Conservation (phyloP, 2,797 vertebrate species). For the Rhabdophis nuchalis region DNA sequence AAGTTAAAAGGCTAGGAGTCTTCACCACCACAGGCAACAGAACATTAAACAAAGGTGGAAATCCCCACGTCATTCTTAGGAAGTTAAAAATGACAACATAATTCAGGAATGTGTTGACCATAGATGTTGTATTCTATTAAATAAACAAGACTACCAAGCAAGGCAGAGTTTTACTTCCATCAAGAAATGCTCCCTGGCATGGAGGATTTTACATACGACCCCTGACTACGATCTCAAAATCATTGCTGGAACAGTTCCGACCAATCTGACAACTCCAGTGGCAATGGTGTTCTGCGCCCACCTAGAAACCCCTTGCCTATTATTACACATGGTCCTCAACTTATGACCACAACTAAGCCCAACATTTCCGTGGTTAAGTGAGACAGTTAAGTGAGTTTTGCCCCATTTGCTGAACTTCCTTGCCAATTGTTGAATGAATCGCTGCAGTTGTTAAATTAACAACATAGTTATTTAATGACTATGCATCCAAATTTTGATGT, state of each 20-base stretch:
- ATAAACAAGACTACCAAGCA: not conserved
- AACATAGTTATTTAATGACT: not conserved
- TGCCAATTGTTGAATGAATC: not conserved
- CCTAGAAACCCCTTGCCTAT: not conserved
- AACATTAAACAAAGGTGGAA: not conserved
- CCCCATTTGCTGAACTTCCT: not conserved
- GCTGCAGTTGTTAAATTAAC: not conserved
- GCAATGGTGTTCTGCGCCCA: not conserved
- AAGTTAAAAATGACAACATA: not conserved
- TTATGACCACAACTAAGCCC: not conserved
- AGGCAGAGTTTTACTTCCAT: not conserved
- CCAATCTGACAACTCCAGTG: not conserved
- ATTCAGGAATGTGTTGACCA: not conserved
- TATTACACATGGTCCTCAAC: not conserved
- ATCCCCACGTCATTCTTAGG: not conserved
- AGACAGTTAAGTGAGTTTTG: not conserved
- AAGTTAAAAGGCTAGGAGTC: no score
- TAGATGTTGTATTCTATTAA: not conserved
- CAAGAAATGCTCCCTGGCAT: not conserved
- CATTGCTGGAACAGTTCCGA: not conserved
- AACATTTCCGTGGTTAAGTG: not conserved
- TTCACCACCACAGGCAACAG: not conserved
- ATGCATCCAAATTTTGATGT: not conserved
- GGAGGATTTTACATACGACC: not conserved
- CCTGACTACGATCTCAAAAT: not conserved